Conservation (phyloP, 2,888 invertebrate species). For the Cremastobaeus sp. region DNA sequence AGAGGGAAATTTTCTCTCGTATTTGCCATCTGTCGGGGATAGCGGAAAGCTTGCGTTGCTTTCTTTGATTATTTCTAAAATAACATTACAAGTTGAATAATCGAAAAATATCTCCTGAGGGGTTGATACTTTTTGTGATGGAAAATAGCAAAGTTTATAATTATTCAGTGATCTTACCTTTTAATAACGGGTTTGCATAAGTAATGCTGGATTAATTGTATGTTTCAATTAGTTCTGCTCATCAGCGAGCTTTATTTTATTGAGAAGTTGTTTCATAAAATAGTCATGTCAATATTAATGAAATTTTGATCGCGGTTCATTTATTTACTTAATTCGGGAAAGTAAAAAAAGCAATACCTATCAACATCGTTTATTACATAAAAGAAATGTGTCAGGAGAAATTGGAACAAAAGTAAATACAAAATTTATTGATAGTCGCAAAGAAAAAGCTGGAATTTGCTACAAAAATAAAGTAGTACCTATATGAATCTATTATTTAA, state of each 20-base stretch:
- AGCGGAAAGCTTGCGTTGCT: neutral
- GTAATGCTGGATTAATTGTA: neutral
- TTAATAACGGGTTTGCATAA: too few relatives aligned
- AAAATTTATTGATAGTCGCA: constrained; percentile 34
- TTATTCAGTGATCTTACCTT: too few relatives aligned
- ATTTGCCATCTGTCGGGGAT: constrained; percentile 14
- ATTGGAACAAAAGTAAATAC: constrained; percentile 53
- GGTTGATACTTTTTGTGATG: too few relatives aligned
- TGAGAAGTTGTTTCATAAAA: constrained; percentile 7
- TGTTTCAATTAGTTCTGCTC: too few relatives aligned
- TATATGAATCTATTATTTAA: constrained; percentile 48
- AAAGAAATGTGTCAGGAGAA: constrained; percentile 48
- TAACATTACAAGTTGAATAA: neutral
- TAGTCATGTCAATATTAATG: constrained; percentile 41
- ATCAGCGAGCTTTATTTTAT: neutral
- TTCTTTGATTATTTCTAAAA: too few relatives aligned
- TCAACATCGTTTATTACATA: constrained; percentile 45
- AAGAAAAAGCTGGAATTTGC: constrained; percentile 41
- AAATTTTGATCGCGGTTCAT: constrained; percentile 28
- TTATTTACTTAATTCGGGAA: constrained; percentile 26
- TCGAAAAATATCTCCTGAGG: too few relatives aligned
- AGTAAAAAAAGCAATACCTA: constrained; percentile 30
- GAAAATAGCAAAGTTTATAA: too few relatives aligned
- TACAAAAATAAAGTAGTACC: constrained; percentile 49
- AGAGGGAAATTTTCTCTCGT: constrained; percentile 5